A percentile compares a stretch with the other conserved stretches of the same genome.
Conservation (phyloP, 1,140 invertebrate genomes). For the Drosophila dunni region DNA sequence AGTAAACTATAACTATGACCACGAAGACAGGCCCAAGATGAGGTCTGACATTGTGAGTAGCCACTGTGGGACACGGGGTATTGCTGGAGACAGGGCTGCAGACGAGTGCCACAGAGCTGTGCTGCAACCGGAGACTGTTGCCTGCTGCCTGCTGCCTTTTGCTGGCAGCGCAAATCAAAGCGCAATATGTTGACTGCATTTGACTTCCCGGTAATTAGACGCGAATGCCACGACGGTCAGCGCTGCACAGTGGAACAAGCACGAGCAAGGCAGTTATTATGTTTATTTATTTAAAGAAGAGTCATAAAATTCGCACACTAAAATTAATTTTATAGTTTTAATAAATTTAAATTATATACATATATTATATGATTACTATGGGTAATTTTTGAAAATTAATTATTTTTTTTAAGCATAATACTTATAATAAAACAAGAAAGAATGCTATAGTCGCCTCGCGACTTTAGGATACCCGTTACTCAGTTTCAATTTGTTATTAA, state of each 20-base stretch:
- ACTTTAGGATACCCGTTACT: too few species aligned
- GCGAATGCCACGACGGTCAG: slow-evolving; percentile 62
- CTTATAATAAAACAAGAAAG: too few species aligned
- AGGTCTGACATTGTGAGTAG: slow-evolving; percentile 16
- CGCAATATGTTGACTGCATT: slow-evolving; percentile 82
- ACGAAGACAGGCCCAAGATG: slow-evolving; percentile 48
- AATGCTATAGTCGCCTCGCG: too few species aligned
- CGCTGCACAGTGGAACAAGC: slow-evolving; percentile 24
- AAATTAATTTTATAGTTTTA: too few species aligned
- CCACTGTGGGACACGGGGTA: not conserved
- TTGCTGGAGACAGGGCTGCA: not conserved
- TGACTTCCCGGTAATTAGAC: slow-evolving; percentile 82
- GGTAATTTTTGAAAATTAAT: too few species aligned
- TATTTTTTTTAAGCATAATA: too few species aligned
- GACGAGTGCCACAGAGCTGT: not conserved
- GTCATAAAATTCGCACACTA: too few species aligned
- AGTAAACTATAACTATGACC: slow-evolving; percentile 72
- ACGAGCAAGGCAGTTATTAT: not conserved
- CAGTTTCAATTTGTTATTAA: too few species aligned
- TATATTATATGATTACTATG: too few species aligned
- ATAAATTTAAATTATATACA: too few species aligned
- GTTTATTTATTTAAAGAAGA: too few species aligned
- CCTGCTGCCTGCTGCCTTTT: slow-evolving; percentile 36
- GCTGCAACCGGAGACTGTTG: slow-evolving; percentile 29
- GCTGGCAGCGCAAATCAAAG: slow-evolving; percentile 79